Percentiles rank a stretch among this genome's conserved stretches.
These are phyloP conservation scores for Balanococcus diminutus DNA, from an alignment of 2,888 invertebrate genomes.

Conservation along the genomic window DNA sequence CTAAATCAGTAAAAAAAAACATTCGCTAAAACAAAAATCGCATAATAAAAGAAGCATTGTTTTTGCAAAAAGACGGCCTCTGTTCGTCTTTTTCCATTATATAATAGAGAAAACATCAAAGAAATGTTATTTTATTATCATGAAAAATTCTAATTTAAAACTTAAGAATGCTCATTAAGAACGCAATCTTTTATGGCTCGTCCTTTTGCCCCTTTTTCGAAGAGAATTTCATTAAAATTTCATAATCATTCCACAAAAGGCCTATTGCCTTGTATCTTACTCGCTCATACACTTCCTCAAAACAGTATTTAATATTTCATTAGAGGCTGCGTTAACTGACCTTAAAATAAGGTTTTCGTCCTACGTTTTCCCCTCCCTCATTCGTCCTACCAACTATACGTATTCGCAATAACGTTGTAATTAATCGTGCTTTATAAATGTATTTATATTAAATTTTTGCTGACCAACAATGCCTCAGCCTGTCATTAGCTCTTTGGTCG, in stretches of 20 bases:
- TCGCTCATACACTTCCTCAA: conserved; percentile 1
- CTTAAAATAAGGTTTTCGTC: not conserved
- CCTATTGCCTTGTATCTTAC: not conserved
- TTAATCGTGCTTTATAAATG: not conserved
- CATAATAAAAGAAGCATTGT: not conserved
- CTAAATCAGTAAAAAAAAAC: no score
- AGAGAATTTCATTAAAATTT: conserved; percentile 45
- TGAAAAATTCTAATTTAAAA: conserved; percentile 14
- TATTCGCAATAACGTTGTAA: not conserved
- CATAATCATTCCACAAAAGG: conserved; percentile 43
- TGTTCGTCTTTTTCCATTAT: not conserved
- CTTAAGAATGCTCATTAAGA: conserved; percentile 1
- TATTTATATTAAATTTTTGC: not conserved
- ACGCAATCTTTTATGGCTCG: not conserved
- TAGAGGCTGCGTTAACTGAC: not conserved
- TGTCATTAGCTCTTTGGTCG: not conserved
- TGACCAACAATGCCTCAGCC: not conserved
- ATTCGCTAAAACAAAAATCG: not conserved
- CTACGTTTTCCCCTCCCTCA: not conserved
- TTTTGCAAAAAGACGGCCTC: not conserved
- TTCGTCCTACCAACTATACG: no score
- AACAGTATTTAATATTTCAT: not conserved
- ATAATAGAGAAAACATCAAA: not conserved
- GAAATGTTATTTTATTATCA: not conserved
- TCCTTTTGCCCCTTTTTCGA: not conserved